Conservation (phyloP, 1,140 invertebrate genomes). For the Trissolcus basalis region DNA sequence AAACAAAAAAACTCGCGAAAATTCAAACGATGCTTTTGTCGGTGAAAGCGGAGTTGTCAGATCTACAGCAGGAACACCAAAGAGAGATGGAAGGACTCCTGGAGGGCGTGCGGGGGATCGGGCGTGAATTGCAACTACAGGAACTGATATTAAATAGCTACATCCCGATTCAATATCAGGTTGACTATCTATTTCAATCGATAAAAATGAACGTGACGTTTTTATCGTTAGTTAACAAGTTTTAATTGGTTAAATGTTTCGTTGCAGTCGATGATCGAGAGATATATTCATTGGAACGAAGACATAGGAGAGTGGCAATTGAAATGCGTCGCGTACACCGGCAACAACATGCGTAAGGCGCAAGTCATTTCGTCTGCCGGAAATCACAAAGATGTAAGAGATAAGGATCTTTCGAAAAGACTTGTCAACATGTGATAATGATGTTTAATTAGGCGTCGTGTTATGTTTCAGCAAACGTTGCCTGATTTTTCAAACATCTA, state of each 20-base stretch:
- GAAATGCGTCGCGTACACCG: conserved; percentile 98
- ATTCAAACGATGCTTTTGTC: conserved; percentile 88
- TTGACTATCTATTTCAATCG: conserved; percentile 40
- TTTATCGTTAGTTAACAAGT: too few species aligned
- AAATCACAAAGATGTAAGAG: conserved; percentile 66
- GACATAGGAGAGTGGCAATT: conserved; percentile 99
- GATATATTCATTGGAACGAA: conserved; percentile 97
- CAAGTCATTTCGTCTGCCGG: conserved; percentile 62
- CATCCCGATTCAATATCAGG: conserved; percentile 94
- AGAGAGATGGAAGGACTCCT: conserved; percentile 96
- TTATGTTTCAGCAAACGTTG: conserved; percentile 60
- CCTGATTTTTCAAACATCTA: conserved; percentile 74
- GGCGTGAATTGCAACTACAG: conserved; percentile 92
- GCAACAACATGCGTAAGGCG: conserved; percentile 96
- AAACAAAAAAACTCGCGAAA: conserved; percentile 95
- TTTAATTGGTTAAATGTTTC: conserved; percentile 17
- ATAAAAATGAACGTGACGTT: neutral
- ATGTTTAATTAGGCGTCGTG: conserved; percentile 1
- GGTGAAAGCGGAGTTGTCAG: conserved; percentile 90
- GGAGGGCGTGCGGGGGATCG: conserved; percentile 92
- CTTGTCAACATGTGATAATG: neutral
- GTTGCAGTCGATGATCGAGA: conserved; percentile 89
- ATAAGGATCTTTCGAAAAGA: conserved; percentile 4
- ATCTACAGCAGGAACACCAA: conserved; percentile 95
- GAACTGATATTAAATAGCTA: conserved; percentile 91